Evolutionary conservation across 2,797 vertebrate genomes (phyloP), one percentile per base, ranked within the genome.

Genomic region (Enteromius trimaculatus): DNA sequence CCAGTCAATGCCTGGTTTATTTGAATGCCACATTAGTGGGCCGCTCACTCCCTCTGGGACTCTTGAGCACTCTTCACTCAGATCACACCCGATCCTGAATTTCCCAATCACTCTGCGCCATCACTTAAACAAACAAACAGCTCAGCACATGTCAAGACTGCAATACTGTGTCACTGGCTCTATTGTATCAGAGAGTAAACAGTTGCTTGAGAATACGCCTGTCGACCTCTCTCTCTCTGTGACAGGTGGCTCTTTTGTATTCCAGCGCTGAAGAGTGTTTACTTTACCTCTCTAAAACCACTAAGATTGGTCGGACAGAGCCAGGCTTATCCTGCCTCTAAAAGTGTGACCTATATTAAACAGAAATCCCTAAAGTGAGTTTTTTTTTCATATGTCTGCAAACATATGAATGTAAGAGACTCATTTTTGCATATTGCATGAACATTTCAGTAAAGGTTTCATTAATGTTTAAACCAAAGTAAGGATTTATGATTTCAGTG

Each of bases 191-290:
- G 23, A 86, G 26, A 75, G 87, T 81, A 86, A 88, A 88, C 87
- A 86, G 5, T 77, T 7, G 31, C 6, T 65, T 62, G 42, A 81
- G 81, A 77, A 69, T 70, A 60, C 9, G 72, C 29, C 77, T 34
- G 10, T 47, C 13, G 1, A 68, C 14, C 39, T 70, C 76, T 78
- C 23, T 71, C 51, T 80, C 72, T 88, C 76, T 55, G 26, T 88
- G 78, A 86, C 81, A 86, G 79, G 83, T 66, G 70, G 64, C 29
- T 80, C 81, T 86, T 84, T 88, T 87, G 84, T 86, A 37, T 79
- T 65, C 62, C 42, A 3, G 62, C 14, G 34, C 68, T 80, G 13
- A 13, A 44, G 82, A 14, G 14, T 79, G 81, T 87, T 87, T 87
- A 77, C 47, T 81, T 79, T 82, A 84, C 71, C 68, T 69, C 60